Percentiles rank a stretch among this genome's conserved stretches.
phyloP scores from a whole-genome alignment of 2,888 invertebrate species.

The Teleiodes luculella region DNA sequence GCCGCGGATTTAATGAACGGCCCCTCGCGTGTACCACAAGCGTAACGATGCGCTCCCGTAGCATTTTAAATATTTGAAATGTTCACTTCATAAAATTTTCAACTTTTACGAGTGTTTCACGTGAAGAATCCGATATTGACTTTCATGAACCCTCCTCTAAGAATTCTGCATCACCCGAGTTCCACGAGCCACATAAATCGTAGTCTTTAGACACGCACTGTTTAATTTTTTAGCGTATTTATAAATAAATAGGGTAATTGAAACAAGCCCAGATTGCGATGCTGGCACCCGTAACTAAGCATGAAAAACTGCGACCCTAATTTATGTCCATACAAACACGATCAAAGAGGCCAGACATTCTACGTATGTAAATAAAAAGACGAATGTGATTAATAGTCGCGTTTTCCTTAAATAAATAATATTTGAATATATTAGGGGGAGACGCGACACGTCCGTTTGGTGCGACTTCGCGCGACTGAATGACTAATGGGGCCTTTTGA shows the following conservation, averaged over 20 bases:
- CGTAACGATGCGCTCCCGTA: not conserved
- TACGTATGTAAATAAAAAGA: constrained; percentile 72
- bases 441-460: constrained; percentile 61
- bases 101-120: not conserved
- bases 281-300: constrained; percentile 34
- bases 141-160: not conserved
- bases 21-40: constrained; percentile 4
- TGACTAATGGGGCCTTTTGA: constrained; percentile 78
- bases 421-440: constrained; percentile 75
- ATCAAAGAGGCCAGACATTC: constrained; percentile 65
- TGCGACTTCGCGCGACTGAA: constrained; percentile 67
- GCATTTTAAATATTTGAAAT: constrained; percentile 5
- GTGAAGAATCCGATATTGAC: not conserved
- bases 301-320: constrained; percentile 44
- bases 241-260: constrained; percentile 9
- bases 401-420: constrained; percentile 78
- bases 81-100: constrained; percentile 4
- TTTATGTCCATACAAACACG: constrained; percentile 59
- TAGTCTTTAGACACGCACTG: constrained; percentile 9
- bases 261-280: not conserved
- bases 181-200: not conserved
- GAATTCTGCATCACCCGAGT: not conserved
- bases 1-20: not conserved
- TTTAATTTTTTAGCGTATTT: constrained; percentile 4
- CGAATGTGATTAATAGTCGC: constrained; percentile 75